These are phyloP conservation scores for Anarhynchus alexandrinus DNA, from an alignment of 2,113 vertebrate species.

Conservation along the genomic window DNA sequence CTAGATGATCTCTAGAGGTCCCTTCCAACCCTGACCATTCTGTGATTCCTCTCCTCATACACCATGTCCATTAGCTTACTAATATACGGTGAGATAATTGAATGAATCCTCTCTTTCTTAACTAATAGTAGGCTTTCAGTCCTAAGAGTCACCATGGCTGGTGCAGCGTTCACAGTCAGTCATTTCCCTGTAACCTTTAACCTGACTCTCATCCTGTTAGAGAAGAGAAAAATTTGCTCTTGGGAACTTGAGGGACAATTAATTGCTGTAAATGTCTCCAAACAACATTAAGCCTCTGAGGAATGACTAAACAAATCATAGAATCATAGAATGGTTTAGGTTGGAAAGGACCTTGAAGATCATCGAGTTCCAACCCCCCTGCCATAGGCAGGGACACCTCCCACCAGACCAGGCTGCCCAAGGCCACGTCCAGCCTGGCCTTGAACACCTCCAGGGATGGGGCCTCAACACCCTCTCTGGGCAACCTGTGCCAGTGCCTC, in stretches of 20 bases:
- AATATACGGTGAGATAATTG: background rate
- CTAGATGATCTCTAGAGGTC: background rate
- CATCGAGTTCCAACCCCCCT: no score
- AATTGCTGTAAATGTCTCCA: background rate
- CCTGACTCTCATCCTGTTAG: background rate
- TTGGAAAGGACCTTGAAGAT: no score
- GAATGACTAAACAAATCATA: background rate
- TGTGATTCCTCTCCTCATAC: background rate
- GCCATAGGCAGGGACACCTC: no score
- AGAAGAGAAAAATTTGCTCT: background rate
- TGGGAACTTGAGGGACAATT: background rate
- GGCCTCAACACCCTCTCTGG: no score
- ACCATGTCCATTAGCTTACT: background rate
- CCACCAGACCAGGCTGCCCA: no score
- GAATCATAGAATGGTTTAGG: no score
- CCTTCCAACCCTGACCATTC: background rate
- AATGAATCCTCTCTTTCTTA: background rate
- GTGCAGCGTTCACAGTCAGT: background rate
- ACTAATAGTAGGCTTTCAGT: background rate
- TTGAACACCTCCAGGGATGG: no score
- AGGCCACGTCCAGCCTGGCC: no score
- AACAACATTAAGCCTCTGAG: background rate
- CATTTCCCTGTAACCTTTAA: background rate
- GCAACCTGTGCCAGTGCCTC: no score
- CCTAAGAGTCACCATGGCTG: background rate